phyloP scores from a whole-genome alignment of 2,888 invertebrate species.

The Drosophila recens region DNA sequence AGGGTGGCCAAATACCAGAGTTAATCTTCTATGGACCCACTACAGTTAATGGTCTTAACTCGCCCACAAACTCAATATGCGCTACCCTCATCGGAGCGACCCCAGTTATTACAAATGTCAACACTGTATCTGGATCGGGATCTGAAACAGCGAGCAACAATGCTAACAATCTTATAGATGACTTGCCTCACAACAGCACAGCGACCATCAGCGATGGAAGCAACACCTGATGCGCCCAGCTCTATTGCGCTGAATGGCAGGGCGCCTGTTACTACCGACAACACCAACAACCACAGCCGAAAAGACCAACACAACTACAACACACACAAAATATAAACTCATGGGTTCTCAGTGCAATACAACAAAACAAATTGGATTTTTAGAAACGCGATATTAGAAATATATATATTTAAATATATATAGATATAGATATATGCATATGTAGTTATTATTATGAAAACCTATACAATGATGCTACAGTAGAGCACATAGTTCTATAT shows the following conservation, averaged over 20 bases:
- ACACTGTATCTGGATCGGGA: constrained; percentile 27
- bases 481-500: constrained; percentile 58
- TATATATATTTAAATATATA: background rate
- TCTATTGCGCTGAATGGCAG: constrained; percentile 72
- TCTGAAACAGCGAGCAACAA: constrained; percentile 50
- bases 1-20: constrained; percentile 99
- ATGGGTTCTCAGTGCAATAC: constrained; percentile 74
- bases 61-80: constrained; percentile 83
- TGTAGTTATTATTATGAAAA: background rate
- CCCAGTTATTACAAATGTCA: constrained; percentile 23
- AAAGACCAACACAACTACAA: constrained; percentile 55
- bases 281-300: constrained; percentile 51
- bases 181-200: constrained; percentile 45
- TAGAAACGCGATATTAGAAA: constrained; percentile 47
- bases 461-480: constrained; percentile 21
- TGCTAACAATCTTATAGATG: constrained; percentile 52
- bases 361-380: constrained; percentile 69
- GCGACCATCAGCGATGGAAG: constrained; percentile 51
- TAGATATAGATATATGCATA: background rate
- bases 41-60: constrained; percentile 85
- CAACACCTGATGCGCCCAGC: constrained; percentile 75
- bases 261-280: constrained; percentile 65
- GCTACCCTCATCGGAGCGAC: constrained; percentile 75
- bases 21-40: constrained; percentile 97
- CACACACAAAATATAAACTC: constrained; percentile 69